Percentiles rank a stretch among this genome's conserved stretches.
Evolutionary conservation across 2,113 vertebrate genomes (phyloP).

Genomic region (Pyrgilauda ruficollis): DNA sequence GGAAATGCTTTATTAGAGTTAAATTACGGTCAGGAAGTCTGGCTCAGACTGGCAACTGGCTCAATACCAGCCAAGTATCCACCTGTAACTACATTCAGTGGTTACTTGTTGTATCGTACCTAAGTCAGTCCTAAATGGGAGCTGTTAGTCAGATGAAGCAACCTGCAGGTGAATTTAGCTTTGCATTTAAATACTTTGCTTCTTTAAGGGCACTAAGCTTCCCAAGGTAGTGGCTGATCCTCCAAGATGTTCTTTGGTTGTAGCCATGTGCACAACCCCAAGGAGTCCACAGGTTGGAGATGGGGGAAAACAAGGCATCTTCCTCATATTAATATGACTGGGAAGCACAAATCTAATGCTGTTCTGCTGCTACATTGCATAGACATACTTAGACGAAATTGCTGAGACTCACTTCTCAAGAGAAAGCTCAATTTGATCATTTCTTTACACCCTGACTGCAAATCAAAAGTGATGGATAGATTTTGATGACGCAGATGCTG

Average conservation of each 20-base stretch:
- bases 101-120: constrained; percentile 81
- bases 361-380: not conserved
- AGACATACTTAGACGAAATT: not conserved
- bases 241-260: not conserved
- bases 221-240: not conserved
- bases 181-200: not conserved
- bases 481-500: not conserved
- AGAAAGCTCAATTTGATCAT: not conserved
- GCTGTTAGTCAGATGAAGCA: not conserved
- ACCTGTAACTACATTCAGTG: constrained; percentile 79
- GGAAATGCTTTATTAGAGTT: constrained; percentile 81
- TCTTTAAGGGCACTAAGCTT: not conserved
- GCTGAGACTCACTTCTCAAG: not conserved
- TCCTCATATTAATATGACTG: not conserved
- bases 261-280: not conserved
- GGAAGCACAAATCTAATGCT: not conserved
- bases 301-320: not conserved
- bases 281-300: not conserved
- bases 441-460: not conserved
- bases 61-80: constrained; percentile 76
- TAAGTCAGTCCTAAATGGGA: constrained; percentile 20
- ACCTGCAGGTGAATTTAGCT: not conserved
- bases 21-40: constrained; percentile 82
- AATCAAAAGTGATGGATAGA: not conserved
- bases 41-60: constrained; percentile 76